These are phyloP conservation scores for Procambarus virginalis DNA, from an alignment of 1,140 invertebrate species.

Conservation along the genomic window DNA sequence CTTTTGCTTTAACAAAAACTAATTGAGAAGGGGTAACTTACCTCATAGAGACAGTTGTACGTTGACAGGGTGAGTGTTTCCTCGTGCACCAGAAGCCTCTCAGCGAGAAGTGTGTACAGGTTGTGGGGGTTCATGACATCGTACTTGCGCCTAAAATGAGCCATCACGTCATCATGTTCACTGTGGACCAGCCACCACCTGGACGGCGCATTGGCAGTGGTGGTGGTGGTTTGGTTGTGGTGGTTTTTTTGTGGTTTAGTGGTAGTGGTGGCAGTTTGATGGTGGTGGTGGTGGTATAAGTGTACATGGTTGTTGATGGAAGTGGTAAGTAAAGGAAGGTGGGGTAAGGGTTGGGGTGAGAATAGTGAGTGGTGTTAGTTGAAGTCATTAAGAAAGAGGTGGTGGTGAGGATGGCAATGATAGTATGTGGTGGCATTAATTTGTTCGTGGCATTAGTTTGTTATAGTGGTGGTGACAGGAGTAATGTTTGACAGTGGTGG, in stretches of 20 bases:
- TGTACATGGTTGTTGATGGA: not conserved
- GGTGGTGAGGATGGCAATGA: too few species aligned
- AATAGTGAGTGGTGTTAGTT: not conserved
- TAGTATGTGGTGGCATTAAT: too few species aligned
- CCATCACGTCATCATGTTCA: slow-evolving; percentile 65
- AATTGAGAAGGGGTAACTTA: slow-evolving; percentile 71
- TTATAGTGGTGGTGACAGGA: not conserved
- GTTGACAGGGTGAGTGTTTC: slow-evolving; percentile 92
- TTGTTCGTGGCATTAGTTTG: not conserved
- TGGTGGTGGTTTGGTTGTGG: not conserved
- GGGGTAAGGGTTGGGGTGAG: slow-evolving; percentile 10
- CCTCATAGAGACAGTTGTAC: slow-evolving; percentile 99
- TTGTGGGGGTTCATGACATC: slow-evolving; percentile 99
- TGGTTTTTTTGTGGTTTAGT: not conserved
- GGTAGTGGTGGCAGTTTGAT: not conserved
- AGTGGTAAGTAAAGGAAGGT: not conserved
- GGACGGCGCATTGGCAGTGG: slow-evolving; percentile 36
- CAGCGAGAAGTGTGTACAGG: slow-evolving; percentile 95
- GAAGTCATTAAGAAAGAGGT: too few species aligned
- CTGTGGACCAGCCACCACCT: slow-evolving; percentile 60
- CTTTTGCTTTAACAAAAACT: too few species aligned
- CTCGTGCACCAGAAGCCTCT: slow-evolving; percentile 91
- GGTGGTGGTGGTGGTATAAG: slow-evolving; percentile 1
- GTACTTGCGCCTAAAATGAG: slow-evolving; percentile 89
- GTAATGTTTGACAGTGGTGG: not conserved